Evolutionary conservation across 1,140 invertebrate genomes (phyloP), one percentile per base, ranked within the genome.

Genomic region (Aphaenogaster floridana): DNA sequence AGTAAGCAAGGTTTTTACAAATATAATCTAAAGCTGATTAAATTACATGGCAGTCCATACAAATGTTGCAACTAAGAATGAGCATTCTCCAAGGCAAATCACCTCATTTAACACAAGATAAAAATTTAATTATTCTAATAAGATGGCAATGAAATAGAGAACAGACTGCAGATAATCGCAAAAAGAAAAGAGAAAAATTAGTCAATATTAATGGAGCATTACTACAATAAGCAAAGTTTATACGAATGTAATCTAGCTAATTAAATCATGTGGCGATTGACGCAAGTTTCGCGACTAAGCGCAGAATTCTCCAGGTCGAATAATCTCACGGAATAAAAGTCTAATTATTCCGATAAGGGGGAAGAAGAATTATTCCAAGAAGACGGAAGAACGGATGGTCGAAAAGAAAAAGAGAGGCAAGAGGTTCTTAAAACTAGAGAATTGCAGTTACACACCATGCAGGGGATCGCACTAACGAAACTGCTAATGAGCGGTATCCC

Each of bases 391-490:
- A 48, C 45, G 2, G 2, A 48, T 13, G 28, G 4, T 57, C 6
- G 36, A 4, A 1, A 57, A 9, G 39, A 74, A 36, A 57, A 11
- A 21, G 2, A 9, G 1, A 48, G 28, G 28, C 28, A 28, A 21
- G 15, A 48, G 59, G 11, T 45, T 54, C 15, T 52, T 69, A 69
- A 45, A 1, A 4, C 36, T 80, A 34, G 5, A 50, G 5, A 78
- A 64, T 81, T 34, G 2, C 21, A 57, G 28, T 81, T 81, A 81
- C 79, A 71, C 50, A 81, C 66, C 64, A 81, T 81, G 64, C 79
- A 81, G 52, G 42, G 15, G 36, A 71, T 71, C 21, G 21, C 64
- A 69, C 39, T 81, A 81, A 69, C 15, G 64, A 69, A 28, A 21
- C 13, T 34, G 36, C 28, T 80, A 54, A 59, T 9, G 9, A 68